A percentile compares a stretch with the other conserved stretches of the same genome.
These are phyloP conservation scores for Zeus faber DNA, from an alignment of 2,113 vertebrate species.

Conservation along the genomic window DNA sequence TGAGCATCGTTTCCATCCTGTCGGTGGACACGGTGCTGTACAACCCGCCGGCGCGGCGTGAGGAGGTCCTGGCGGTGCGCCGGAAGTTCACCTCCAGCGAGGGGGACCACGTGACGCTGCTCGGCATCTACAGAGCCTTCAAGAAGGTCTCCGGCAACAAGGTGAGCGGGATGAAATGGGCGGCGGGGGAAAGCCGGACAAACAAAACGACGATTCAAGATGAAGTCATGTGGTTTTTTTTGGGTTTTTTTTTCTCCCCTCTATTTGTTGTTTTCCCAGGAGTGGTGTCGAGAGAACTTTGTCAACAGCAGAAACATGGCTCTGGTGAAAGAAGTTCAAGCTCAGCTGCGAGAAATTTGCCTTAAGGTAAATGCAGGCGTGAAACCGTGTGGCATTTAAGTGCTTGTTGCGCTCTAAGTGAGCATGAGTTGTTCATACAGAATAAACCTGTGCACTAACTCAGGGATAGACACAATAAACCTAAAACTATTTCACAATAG, in stretches of 20 bases:
- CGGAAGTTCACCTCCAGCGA: conserved; percentile 92
- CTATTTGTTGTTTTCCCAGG: conserved; percentile 68
- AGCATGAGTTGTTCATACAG: too few species aligned
- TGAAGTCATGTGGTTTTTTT: too few species aligned
- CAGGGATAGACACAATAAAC: too few species aligned
- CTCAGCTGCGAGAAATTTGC: conserved; percentile 91
- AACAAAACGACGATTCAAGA: background rate
- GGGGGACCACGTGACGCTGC: conserved; percentile 91
- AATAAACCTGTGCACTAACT: too few species aligned
- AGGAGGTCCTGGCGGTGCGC: conserved; percentile 83
- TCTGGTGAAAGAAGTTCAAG: conserved; percentile 85
- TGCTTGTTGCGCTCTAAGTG: too few species aligned
- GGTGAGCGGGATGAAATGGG: conserved; percentile 45
- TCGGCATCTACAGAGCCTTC: conserved; percentile 89
- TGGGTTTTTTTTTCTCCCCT: too few species aligned
- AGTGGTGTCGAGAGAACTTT: conserved; percentile 96
- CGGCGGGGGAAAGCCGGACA: background rate
- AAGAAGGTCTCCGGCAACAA: conserved; percentile 83
- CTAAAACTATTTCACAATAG: too few species aligned
- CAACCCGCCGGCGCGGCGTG: conserved; percentile 83
- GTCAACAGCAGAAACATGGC: conserved; percentile 92
- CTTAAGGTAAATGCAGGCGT: conserved; percentile 81
- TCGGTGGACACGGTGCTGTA: conserved; percentile 92
- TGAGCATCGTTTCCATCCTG: conserved; percentile 88
- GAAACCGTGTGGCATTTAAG: background rate